Percentiles rank a stretch among this genome's conserved stretches.
phyloP scores from a whole-genome alignment of 1,140 invertebrate species.

The Pantala flavescens region DNA sequence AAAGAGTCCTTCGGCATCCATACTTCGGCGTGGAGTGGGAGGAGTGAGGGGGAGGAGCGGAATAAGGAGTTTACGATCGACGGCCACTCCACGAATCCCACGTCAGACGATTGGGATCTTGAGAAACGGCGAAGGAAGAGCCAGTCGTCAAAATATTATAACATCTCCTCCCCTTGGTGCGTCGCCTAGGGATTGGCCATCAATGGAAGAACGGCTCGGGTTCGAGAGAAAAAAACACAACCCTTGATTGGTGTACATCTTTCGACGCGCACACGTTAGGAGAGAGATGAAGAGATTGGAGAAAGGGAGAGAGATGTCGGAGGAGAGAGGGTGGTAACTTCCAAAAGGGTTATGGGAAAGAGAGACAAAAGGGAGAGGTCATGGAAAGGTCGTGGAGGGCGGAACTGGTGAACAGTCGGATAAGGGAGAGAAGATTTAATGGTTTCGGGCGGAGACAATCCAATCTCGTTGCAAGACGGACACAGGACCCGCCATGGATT shows the following conservation, averaged over 20 bases:
- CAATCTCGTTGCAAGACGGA: neutral
- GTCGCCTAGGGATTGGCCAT: neutral
- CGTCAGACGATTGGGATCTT: neutral
- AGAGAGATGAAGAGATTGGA: neutral
- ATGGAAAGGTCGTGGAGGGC: neutral
- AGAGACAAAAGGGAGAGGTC: neutral
- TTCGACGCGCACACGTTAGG: neutral
- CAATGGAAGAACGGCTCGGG: neutral
- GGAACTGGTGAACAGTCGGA: neutral
- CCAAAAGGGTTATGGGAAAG: neutral
- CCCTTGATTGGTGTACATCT: neutral
- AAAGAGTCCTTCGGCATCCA: too few relatives aligned
- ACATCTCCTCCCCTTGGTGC: neutral
- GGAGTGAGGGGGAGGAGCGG: too few relatives aligned
- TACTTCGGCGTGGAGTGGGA: too few relatives aligned
- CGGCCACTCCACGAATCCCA: neutral
- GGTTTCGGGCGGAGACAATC: neutral
- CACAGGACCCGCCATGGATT: neutral
- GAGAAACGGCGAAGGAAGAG: neutral
- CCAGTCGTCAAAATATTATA: neutral
- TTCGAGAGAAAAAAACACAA: neutral
- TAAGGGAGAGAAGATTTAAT: neutral
- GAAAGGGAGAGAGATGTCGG: neutral
- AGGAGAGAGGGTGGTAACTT: conserved; percentile 4
- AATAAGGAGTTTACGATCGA: neutral